Conservation (phyloP, 2,888 invertebrate genomes). For the Crocallis elinguaria region DNA sequence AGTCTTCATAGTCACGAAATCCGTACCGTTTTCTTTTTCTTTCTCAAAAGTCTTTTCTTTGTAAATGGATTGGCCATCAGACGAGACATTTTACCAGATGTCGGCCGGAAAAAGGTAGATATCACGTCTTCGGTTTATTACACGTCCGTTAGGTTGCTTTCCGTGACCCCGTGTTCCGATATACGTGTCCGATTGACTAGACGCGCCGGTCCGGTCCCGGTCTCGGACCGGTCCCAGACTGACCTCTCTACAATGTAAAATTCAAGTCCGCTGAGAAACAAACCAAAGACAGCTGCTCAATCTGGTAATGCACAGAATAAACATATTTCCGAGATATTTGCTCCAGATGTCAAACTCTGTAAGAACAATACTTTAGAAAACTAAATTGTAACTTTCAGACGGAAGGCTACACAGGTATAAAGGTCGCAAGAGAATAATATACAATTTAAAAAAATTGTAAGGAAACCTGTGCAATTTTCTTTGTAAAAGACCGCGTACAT, state of each 20-base stretch:
- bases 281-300: constrained; percentile 14
- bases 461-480: constrained; percentile 47
- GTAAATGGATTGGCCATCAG: constrained; percentile 45
- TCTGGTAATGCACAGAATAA: constrained; percentile 25
- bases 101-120: constrained; percentile 58
- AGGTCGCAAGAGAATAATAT: constrained; percentile 1
- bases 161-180: constrained; percentile 64
- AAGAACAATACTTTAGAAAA: not conserved
- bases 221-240: constrained; percentile 1
- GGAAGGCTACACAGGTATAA: not conserved
- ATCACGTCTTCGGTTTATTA: constrained; percentile 80
- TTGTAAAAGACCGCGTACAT: constrained; percentile 51
- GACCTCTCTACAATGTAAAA: constrained; percentile 28
- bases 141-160: constrained; percentile 68
- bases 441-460: constrained; percentile 27
- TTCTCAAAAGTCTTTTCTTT: constrained; percentile 43
- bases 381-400: not conserved
- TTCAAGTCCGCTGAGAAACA: constrained; percentile 21
- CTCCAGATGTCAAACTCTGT: not conserved
- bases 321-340: not conserved
- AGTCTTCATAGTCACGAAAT: constrained; percentile 25
- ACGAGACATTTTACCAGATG: constrained; percentile 54
- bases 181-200: constrained; percentile 69
- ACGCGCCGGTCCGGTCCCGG: constrained; percentile 10
- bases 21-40: constrained; percentile 31